Base-by-base conservation (phyloP, 2,888 invertebrate genomes). In the Melanotus villosus region DNA sequence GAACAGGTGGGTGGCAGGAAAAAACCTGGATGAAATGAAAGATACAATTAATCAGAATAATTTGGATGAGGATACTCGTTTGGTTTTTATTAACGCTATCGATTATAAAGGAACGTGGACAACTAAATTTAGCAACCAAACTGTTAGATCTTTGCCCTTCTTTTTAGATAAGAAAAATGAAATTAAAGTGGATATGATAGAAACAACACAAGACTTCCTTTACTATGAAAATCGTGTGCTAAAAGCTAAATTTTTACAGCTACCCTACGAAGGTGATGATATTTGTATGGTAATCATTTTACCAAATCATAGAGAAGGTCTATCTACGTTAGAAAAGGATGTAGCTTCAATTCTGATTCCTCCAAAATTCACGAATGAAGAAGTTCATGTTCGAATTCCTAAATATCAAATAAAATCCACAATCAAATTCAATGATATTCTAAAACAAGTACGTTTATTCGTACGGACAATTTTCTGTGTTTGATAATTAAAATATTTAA, bases 71-170 rank as follows among this genome's bases (percentile, higher is more conserved):
- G 54, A 74, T 9, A 82, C 81, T 1, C 73, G 75, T 59, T 41
- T 83, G 57, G 73, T 84, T 6, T 71, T 84, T 34, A 78, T 83
- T 1, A 84, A 84, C 64, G 81, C 83, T 1, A 56, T 84, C 34
- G 81, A 84, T 68, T 82, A 84, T 65, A 80, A 80, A 32, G 83
- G 79, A 34, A 76, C 76, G 64, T 82, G 81, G 81, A 47, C 41
- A 18, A 68, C 66, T 3, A 68, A 68, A 5, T 77, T 75, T 58
- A 71, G 71, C 12, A 45, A 52, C 7, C 70, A 71, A 62, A 54
- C 60, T 23, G 80, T 79, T 18, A 50, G 18, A 7, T 75, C 75
- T 50, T 59, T 26, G 14, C 75, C 76, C 7, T 83, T 83, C 68
- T 77, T 76, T 63, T 59, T 62, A 5, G 71, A 68, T 9, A 66